Evolutionary conservation across 2,888 invertebrate species (phyloP).

Genomic region (Romanomermis culicivorax): DNA sequence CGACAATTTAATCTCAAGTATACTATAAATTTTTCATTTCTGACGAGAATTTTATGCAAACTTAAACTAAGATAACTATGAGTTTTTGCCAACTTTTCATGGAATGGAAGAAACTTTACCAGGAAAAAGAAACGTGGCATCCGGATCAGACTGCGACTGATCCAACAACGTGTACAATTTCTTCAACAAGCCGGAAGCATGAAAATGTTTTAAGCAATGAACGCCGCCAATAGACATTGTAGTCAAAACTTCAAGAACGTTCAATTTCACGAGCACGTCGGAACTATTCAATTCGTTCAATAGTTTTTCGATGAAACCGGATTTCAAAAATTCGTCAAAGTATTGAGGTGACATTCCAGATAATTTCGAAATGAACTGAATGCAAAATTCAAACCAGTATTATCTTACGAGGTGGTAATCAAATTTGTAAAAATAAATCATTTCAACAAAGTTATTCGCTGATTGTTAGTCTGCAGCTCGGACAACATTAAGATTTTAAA

Average conservation of each 20-base stretch:
- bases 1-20: too few species aligned
- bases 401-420: too few species aligned
- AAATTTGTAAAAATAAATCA: too few species aligned
- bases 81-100: too few species aligned
- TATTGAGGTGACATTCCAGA: neutral
- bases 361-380: neutral
- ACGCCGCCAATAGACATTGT: conserved; percentile 1
- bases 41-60: too few species aligned
- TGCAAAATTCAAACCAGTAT: too few species aligned
- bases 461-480: too few species aligned
- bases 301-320: neutral
- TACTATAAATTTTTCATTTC: too few species aligned
- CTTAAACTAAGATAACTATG: too few species aligned
- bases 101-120: too few species aligned
- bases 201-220: conserved; percentile 5
- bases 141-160: neutral
- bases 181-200: neutral
- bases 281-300: neutral
- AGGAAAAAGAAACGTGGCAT: conserved; percentile 5
- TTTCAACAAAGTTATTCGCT: too few species aligned
- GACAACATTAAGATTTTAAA: too few species aligned
- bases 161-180: neutral
- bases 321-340: neutral
- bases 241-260: conserved; percentile 8
- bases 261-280: conserved; percentile 7